A percentile compares a stretch with the other conserved stretches of the same genome.
These are phyloP conservation scores for Drosophila baimaii DNA, from an alignment of 1,140 invertebrate species.

Conservation along the genomic window DNA sequence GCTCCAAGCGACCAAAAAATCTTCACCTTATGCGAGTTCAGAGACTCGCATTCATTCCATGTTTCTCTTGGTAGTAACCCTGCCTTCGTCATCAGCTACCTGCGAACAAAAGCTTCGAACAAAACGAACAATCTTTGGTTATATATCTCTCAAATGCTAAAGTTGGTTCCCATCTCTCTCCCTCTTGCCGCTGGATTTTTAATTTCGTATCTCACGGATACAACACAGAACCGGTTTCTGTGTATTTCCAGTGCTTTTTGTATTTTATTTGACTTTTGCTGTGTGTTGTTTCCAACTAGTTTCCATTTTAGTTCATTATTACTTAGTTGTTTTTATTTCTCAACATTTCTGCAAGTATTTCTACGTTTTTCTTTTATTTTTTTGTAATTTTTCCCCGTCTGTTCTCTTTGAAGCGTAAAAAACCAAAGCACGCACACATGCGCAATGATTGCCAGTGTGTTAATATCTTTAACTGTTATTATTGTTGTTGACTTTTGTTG, in stretches of 20 bases:
- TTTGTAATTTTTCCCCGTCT: constrained; percentile 40
- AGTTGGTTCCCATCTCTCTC: constrained; percentile 31
- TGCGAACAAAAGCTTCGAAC: constrained; percentile 70
- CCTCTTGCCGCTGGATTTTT: constrained; percentile 27
- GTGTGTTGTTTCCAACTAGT: constrained; percentile 64
- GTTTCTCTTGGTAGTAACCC: constrained; percentile 49
- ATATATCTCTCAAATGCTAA: constrained; percentile 74
- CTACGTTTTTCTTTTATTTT: constrained; percentile 31
- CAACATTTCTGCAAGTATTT: constrained; percentile 66
- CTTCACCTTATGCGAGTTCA: constrained; percentile 17
- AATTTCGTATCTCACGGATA: constrained; percentile 57
- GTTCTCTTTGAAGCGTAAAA: constrained; percentile 60
- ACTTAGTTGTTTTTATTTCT: constrained; percentile 69
- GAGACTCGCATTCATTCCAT: constrained; percentile 26
- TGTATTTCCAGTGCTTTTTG: constrained; percentile 30
- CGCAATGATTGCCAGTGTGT: constrained; percentile 63
- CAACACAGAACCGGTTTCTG: constrained; percentile 68
- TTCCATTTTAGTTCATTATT: constrained; percentile 78
- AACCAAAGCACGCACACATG: constrained; percentile 75
- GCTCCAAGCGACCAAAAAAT: not conserved
- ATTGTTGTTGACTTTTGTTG: constrained; percentile 44
- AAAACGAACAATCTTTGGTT: constrained; percentile 65
- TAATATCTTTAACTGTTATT: constrained; percentile 79
- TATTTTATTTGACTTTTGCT: constrained; percentile 48
- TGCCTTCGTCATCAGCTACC: constrained; percentile 44